These are phyloP conservation scores for Gadus macrocephalus DNA, from an alignment of 2,113 vertebrate species.

Conservation along the genomic window DNA sequence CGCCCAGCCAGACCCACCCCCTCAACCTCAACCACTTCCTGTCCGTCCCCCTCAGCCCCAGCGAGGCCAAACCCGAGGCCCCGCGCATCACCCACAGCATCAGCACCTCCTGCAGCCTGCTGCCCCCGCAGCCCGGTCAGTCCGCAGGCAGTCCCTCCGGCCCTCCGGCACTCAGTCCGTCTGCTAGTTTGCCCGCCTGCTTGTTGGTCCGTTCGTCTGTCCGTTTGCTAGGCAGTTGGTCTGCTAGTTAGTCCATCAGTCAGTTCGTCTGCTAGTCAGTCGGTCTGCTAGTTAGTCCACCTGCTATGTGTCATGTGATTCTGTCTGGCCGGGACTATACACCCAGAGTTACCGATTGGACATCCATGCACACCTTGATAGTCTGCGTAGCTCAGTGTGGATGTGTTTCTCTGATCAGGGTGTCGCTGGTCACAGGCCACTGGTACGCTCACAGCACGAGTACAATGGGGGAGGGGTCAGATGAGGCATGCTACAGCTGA, in stretches of 20 bases:
- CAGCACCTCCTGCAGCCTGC: constrained; percentile 66
- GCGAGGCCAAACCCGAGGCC: constrained; percentile 57
- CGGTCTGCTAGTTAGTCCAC: background rate
- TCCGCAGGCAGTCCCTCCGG: constrained; percentile 19
- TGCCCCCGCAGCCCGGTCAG: constrained; percentile 59
- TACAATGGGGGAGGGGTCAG: too few relatives aligned
- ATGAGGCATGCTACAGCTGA: too few relatives aligned
- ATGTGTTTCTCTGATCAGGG: too few relatives aligned
- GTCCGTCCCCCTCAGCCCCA: constrained; percentile 75
- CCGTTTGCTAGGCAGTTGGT: constrained; percentile 10
- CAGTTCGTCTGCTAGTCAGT: background rate
- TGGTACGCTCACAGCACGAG: too few relatives aligned
- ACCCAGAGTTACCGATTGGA: too few relatives aligned
- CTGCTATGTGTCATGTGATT: too few relatives aligned
- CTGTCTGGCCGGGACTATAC: too few relatives aligned
- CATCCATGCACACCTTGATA: too few relatives aligned
- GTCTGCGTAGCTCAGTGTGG: too few relatives aligned
- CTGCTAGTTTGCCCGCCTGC: background rate
- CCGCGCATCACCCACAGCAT: constrained; percentile 56
- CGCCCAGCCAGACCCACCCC: constrained; percentile 88
- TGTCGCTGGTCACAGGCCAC: too few relatives aligned
- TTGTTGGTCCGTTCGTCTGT: constrained; percentile 15
- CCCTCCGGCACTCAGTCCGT: constrained; percentile 34
- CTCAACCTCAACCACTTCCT: constrained; percentile 89
- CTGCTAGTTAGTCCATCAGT: background rate